phyloP scores from a whole-genome alignment of 1,140 invertebrate species.

The Aphidius gifuensis region DNA sequence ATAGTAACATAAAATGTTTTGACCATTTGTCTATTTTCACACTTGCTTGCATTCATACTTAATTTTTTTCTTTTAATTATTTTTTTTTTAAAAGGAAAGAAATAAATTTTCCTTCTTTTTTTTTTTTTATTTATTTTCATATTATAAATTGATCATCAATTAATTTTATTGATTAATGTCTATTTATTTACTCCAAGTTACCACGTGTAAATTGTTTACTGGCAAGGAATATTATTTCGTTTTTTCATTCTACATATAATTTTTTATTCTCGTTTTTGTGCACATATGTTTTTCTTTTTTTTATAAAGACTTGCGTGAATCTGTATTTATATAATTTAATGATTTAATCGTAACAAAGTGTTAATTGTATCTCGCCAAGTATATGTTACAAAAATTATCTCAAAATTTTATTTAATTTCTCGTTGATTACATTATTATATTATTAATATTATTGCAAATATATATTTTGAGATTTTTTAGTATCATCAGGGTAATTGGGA shows the following conservation, averaged over 20 bases:
- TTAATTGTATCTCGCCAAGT: too few relatives aligned
- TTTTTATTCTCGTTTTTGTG: conserved; percentile 10
- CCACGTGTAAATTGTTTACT: background rate
- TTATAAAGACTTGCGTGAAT: background rate
- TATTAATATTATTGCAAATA: conserved; percentile 22
- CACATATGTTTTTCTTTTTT: conserved; percentile 15
- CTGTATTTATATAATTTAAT: background rate
- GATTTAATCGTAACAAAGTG: too few relatives aligned
- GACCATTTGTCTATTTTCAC: background rate
- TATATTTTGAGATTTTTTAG: background rate
- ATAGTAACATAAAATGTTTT: conserved; percentile 25
- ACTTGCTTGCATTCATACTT: conserved; percentile 9
- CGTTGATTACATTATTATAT: background rate
- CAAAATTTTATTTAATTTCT: background rate
- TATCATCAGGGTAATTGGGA: too few relatives aligned
- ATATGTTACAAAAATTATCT: background rate
- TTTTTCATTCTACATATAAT: conserved; percentile 4
- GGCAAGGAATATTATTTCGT: conserved; percentile 8
- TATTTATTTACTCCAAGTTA: conserved; percentile 4
- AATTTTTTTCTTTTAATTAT: conserved; percentile 10
- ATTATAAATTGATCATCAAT: conserved; percentile 20
- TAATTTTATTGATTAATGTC: background rate
- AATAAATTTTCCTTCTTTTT: conserved; percentile 11
- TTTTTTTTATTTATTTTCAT: conserved; percentile 12
- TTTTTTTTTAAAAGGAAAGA: conserved; percentile 1